Percentiles rank a stretch among this genome's conserved stretches.
These are phyloP conservation scores for Ceyx erithaca DNA, from an alignment of 2,797 vertebrate genomes.

Conservation along the genomic window DNA sequence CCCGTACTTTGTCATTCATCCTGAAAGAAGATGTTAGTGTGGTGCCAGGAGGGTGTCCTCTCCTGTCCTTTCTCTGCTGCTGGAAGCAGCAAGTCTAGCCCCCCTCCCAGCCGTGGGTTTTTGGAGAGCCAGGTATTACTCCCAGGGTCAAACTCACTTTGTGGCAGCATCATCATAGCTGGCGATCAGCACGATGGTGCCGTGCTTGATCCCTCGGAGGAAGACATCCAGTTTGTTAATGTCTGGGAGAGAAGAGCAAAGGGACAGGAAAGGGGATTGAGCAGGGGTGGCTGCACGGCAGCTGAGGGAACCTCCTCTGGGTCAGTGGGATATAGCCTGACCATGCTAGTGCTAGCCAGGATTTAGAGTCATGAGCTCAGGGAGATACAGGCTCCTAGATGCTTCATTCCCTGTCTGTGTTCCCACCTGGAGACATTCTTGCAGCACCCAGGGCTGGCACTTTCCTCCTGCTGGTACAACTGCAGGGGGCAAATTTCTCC, in stretches of 20 bases:
- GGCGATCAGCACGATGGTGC: slow-evolving; percentile 82
- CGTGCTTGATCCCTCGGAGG: slow-evolving; percentile 76
- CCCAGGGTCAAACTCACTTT: slow-evolving; percentile 79
- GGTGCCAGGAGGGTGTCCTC: not conserved
- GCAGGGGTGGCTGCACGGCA: not conserved
- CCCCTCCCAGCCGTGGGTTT: not conserved
- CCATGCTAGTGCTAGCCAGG: not conserved
- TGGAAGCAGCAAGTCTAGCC: not conserved
- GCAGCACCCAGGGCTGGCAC: not conserved
- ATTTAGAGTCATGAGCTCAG: not conserved
- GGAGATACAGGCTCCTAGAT: not conserved
- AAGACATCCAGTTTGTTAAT: slow-evolving; percentile 69
- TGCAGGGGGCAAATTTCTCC: not conserved
- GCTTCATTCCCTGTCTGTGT: not conserved
- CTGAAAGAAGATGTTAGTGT: slow-evolving; percentile 66
- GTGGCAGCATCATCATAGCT: slow-evolving; percentile 85
- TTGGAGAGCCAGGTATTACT: not conserved
- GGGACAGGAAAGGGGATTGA: not conserved
- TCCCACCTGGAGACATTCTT: not conserved
- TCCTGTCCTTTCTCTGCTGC: not conserved
- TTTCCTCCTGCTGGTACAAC: not conserved
- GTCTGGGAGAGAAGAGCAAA: slow-evolving; percentile 59
- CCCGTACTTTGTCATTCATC: slow-evolving; percentile 81
- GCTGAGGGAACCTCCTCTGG: not conserved
- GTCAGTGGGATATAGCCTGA: not conserved